phyloP scores from a whole-genome alignment of 2,888 invertebrate species.

The Lochmaea crataegi region DNA sequence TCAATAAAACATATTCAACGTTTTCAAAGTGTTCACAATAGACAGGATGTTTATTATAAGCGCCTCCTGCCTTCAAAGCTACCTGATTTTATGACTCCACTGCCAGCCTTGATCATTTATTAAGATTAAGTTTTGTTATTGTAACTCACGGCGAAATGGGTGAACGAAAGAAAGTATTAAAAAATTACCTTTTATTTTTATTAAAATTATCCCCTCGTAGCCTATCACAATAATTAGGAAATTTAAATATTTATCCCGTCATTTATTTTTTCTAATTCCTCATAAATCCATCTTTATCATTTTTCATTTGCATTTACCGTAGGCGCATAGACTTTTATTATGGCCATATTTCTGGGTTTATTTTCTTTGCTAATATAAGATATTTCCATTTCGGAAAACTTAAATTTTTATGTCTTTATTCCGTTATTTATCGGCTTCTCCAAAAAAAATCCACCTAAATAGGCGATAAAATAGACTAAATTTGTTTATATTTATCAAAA shows the following conservation, averaged over 20 bases:
- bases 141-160: constrained; percentile 45
- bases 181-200: neutral
- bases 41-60: constrained; percentile 59
- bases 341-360: neutral
- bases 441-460: neutral
- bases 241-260: constrained; percentile 6
- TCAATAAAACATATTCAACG: constrained; percentile 54
- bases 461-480: too few species aligned
- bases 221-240: neutral
- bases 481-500: neutral
- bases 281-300: constrained; percentile 10
- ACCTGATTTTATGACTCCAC: constrained; percentile 53
- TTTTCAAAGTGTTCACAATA: constrained; percentile 51
- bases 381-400: constrained; percentile 3
- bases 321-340: constrained; percentile 6
- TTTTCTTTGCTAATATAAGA: constrained; percentile 7
- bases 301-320: constrained; percentile 2
- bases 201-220: neutral
- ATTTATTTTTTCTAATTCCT: constrained; percentile 11
- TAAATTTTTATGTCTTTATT: neutral
- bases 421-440: neutral
- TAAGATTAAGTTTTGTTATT: constrained; percentile 58
- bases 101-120: constrained; percentile 54
- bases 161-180: constrained; percentile 46
- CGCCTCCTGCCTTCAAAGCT: constrained; percentile 45